Percentiles rank a stretch among this genome's conserved stretches.
Conservation (phyloP, 1,140 invertebrate genomes). For the Luehdorfia chinensis region DNA sequence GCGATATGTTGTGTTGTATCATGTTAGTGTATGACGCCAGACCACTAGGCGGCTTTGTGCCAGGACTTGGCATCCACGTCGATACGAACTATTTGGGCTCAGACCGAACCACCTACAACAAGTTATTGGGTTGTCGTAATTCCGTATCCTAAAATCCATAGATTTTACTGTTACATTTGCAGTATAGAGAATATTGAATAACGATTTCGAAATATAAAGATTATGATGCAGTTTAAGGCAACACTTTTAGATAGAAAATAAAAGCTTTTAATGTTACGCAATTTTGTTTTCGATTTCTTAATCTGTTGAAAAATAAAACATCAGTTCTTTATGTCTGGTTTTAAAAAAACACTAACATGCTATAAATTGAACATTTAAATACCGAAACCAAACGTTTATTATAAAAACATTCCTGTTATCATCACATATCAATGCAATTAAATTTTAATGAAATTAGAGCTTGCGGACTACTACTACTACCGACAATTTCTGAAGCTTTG, state of each 20-base stretch:
- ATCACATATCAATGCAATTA: constrained; percentile 12
- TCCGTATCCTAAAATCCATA: constrained; percentile 51
- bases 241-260: neutral
- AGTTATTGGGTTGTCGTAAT: constrained; percentile 67
- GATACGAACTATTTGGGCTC: constrained; percentile 58
- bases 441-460: constrained; percentile 10
- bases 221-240: no score
- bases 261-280: no score
- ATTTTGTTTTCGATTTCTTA: no score
- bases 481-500: no score
- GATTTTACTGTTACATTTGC: constrained; percentile 39
- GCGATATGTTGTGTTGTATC: constrained; percentile 5
- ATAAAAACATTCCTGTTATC: no score
- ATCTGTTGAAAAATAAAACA: no score
- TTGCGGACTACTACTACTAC: neutral
- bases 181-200: no score
- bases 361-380: no score
- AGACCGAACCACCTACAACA: constrained; percentile 49
- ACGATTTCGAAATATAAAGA: no score
- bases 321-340: no score
- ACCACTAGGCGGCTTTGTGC: constrained; percentile 32
- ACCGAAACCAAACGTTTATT: no score
- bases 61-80: constrained; percentile 54
- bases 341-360: no score
- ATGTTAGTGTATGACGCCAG: constrained; percentile 23